phyloP scores from a whole-genome alignment of 1,140 invertebrate species.

The Piezodorus guildinii region DNA sequence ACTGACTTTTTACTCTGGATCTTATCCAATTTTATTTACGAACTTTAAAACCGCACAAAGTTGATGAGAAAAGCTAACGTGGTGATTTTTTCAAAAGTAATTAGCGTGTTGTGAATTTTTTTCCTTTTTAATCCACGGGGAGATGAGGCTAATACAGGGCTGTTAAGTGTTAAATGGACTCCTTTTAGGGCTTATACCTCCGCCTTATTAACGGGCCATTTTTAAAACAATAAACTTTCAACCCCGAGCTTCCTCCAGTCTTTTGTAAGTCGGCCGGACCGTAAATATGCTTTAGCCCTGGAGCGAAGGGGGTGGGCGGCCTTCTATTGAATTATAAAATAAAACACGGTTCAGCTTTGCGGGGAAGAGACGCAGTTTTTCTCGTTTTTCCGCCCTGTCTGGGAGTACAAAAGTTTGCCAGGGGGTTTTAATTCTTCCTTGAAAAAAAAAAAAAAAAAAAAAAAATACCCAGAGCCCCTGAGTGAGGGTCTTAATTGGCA shows the following conservation, averaged over 20 bases:
- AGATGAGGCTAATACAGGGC: background rate
- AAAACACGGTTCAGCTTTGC: constrained; percentile 7
- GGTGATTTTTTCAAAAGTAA: too few relatives aligned
- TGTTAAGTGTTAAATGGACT: constrained; percentile 15
- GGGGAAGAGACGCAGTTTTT: background rate
- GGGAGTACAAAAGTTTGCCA: background rate
- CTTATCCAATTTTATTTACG: too few relatives aligned
- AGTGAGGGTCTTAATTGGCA: constrained; percentile 8
- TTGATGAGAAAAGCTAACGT: too few relatives aligned
- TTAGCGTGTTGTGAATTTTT: background rate
- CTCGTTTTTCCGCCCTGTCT: background rate
- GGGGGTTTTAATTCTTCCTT: constrained; percentile 3
- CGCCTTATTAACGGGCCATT: constrained; percentile 15
- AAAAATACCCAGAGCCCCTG: background rate
- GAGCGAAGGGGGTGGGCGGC: background rate
- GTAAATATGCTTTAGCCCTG: background rate
- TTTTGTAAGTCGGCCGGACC: background rate
- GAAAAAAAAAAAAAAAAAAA: background rate
- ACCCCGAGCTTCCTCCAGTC: background rate
- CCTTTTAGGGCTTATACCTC: background rate
- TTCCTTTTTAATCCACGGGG: background rate
- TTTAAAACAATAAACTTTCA: constrained; percentile 17
- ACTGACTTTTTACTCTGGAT: too few relatives aligned
- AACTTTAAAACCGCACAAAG: too few relatives aligned
- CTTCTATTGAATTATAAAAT: constrained; percentile 18